Evolutionary conservation across 30 jellyfish, hydroid and myxozoan species (phyloP), one percentile per base, ranked within the genome.

Genomic region (Clytia hemisphaerica): DNA sequence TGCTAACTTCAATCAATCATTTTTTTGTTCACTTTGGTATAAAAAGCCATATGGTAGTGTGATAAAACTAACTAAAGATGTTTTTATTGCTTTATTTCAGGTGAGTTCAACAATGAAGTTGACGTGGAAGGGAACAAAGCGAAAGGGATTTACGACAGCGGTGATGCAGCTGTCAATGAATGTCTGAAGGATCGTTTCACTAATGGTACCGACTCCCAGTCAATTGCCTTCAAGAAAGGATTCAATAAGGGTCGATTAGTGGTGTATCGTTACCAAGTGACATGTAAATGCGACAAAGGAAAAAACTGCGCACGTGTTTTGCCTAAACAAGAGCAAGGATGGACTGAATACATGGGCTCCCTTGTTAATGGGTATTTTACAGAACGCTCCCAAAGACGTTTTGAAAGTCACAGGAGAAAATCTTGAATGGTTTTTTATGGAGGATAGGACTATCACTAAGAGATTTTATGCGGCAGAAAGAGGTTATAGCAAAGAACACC

Each of bases 331-430:
- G 79, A 73, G 29, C 99, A 91, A 54, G 99, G 95, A 12, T 91
- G 99, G 99, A 77, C 82, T 30, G 99, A 94, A 7, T 91, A 91
- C 37, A 91, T 91, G 99, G 99, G 99, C 30, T 58, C 83, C 31
- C 49, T 82, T 58, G 87, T 83, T 19, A 91, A 91, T 69, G 99
- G 99, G 27, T 76, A 73, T 26, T 82, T 55, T 46, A 82, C 82
- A 58, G 75, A 61, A 12, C 47, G 81, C 12, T 3, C 26, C 27
- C 40, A 67, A 16, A 42, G 53, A 15, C 73, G 73, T 36, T 27
- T 67, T 38, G n/a, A 60, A n/a, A n/a, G n/a, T n/a, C n/a, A n/a
- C n/a, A n/a, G n/a, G n/a, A n/a, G n/a, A n/a, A n/a, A n/a, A n/a
- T n/a, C n/a, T n/a, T n/a, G n/a, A n/a, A n/a, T n/a, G n/a, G n/a